These are phyloP conservation scores for Sphaerophoria rueppellii DNA, from an alignment of 2,888 invertebrate genomes.

Conservation along the genomic window DNA sequence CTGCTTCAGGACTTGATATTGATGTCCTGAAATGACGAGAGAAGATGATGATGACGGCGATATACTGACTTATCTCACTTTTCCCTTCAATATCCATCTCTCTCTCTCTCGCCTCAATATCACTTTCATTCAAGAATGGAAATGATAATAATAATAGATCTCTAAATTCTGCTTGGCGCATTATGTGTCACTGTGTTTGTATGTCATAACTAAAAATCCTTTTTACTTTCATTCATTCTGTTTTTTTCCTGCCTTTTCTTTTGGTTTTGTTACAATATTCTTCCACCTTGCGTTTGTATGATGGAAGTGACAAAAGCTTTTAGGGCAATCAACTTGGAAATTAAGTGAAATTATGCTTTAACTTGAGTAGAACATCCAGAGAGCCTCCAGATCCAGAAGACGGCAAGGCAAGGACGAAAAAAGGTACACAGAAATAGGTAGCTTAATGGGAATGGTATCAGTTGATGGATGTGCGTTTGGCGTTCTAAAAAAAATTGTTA, in stretches of 20 bases:
- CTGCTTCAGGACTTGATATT: not conserved
- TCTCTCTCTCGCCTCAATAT: constrained; percentile 31
- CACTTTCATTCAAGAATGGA: constrained; percentile 46
- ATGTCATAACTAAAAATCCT: constrained; percentile 42
- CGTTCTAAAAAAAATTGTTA: constrained; percentile 15
- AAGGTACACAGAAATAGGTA: constrained; percentile 9
- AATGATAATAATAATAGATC: constrained; percentile 51
- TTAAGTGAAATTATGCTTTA: constrained; percentile 68
- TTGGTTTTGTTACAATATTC: not conserved
- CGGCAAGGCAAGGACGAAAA: no score
- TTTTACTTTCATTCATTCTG: constrained; percentile 6
- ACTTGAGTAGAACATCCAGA: constrained; percentile 25
- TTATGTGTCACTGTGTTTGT: constrained; percentile 37
- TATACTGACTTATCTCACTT: not conserved
- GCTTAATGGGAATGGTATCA: not conserved
- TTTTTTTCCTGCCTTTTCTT: no score
- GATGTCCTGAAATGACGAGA: not conserved
- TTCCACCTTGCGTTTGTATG: constrained; percentile 4
- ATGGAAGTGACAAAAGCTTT: constrained; percentile 68
- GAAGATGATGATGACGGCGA: not conserved
- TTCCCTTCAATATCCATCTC: constrained; percentile 17
- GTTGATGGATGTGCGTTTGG: constrained; percentile 33
- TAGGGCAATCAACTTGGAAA: constrained; percentile 71
- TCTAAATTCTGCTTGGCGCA: not conserved
- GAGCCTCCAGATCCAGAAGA: constrained; percentile 9